phyloP scores from a whole-genome alignment of 1,140 invertebrate genomes.

The Drosophila prosaltans region DNA sequence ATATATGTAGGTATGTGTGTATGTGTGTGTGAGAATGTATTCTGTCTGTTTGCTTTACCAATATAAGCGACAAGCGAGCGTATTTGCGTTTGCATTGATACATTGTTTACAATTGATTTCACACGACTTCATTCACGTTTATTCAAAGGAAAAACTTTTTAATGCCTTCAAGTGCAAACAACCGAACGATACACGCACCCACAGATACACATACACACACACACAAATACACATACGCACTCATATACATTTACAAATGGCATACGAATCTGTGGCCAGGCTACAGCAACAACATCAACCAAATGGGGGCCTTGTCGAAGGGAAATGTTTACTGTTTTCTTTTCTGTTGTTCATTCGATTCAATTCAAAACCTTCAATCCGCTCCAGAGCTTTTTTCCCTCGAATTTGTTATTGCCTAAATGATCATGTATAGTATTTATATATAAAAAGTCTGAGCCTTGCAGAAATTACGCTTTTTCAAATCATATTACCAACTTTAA shows the following conservation, averaged over 20 bases:
- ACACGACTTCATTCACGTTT: constrained; percentile 72
- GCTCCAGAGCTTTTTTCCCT: neutral
- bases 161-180: constrained; percentile 73
- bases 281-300: constrained; percentile 18
- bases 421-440: neutral
- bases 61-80: constrained; percentile 6
- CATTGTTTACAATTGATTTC: constrained; percentile 76
- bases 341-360: constrained; percentile 24
- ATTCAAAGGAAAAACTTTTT: constrained; percentile 74
- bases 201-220: constrained; percentile 18
- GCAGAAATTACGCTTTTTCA: neutral
- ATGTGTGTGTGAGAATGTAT: neutral
- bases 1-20: constrained; percentile 15
- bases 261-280: constrained; percentile 27
- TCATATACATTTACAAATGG: constrained; percentile 14
- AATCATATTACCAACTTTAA: neutral
- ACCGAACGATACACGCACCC: constrained; percentile 54
- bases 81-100: constrained; percentile 70
- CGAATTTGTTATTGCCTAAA: constrained; percentile 7
- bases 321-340: constrained; percentile 36
- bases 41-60: constrained; percentile 18
- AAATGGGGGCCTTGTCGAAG: neutral
- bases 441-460: neutral
- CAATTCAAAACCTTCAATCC: neutral
- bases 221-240: neutral